Conservation (phyloP, 2,797 vertebrate species). For the Sebastolobus alascanus region DNA sequence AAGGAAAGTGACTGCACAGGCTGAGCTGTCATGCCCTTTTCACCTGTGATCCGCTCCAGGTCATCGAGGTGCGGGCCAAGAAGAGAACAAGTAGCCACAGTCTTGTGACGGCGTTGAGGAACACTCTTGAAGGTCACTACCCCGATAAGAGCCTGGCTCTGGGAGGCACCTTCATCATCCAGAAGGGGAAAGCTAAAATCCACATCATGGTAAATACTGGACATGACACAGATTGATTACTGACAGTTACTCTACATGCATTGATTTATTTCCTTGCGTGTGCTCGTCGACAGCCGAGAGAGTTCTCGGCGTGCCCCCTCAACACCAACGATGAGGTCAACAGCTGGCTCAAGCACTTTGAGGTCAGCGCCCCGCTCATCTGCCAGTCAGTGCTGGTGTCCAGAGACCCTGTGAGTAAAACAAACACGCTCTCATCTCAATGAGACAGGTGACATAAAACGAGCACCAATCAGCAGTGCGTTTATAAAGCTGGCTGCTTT, state of each 20-base stretch:
- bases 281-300: slow-evolving; percentile 85
- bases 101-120: slow-evolving; percentile 93
- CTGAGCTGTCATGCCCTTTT: slow-evolving; percentile 21
- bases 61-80: slow-evolving; percentile 92
- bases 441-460: not conserved
- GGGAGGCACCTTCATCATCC: slow-evolving; percentile 94
- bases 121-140: slow-evolving; percentile 89
- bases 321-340: slow-evolving; percentile 91
- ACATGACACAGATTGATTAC: not conserved
- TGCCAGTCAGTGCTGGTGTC: slow-evolving; percentile 97
- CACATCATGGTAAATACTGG: slow-evolving; percentile 92
- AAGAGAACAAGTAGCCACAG: slow-evolving; percentile 91
- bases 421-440: not conserved
- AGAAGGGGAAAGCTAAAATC: slow-evolving; percentile 95
- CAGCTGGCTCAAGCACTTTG: slow-evolving; percentile 94
- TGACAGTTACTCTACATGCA: not conserved
- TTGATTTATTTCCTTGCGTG: not conserved
- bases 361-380: slow-evolving; percentile 93
- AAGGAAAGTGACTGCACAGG: slow-evolving; percentile 18
- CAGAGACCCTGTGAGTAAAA: slow-evolving; percentile 93
- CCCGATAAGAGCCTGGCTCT: slow-evolving; percentile 92
- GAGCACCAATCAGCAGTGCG: not conserved
- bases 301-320: slow-evolving; percentile 93
- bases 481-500: not conserved
- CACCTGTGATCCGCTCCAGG: slow-evolving; percentile 76